phyloP scores from a whole-genome alignment of 2,113 vertebrate genomes.

The Neogobius melanostomus region DNA sequence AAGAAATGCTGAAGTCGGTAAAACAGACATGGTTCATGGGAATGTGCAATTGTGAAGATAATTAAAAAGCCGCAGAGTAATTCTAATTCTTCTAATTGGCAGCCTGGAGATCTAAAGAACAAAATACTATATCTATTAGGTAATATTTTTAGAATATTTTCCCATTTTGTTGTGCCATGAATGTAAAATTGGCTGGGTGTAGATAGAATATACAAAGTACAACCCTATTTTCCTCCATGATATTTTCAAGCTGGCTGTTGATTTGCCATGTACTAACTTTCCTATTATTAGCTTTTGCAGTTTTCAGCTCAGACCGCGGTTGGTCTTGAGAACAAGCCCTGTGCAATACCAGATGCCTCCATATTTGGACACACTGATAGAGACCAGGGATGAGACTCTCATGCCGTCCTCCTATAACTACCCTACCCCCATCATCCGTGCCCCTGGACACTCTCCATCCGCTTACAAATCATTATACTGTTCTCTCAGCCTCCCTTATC shows the following conservation, averaged over 20 bases:
- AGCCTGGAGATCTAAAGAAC: too few species aligned
- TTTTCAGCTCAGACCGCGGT: slow-evolving; percentile 54
- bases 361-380: slow-evolving; percentile 75
- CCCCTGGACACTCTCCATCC: slow-evolving; percentile 19
- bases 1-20: too few species aligned
- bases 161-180: too few species aligned
- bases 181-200: too few species aligned
- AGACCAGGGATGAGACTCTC: slow-evolving; percentile 59
- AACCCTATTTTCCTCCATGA: neutral
- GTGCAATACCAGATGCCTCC: slow-evolving; percentile 67
- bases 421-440: slow-evolving; percentile 21
- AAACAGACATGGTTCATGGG: too few species aligned
- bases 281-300: slow-evolving; percentile 13
- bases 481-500: slow-evolving; percentile 10
- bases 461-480: neutral
- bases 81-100: too few species aligned
- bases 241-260: neutral
- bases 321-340: slow-evolving; percentile 63
- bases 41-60: too few species aligned
- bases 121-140: too few species aligned
- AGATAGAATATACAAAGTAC: neutral
- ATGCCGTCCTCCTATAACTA: slow-evolving; percentile 54
- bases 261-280: slow-evolving; percentile 16
- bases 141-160: too few species aligned
- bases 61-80: too few species aligned